Percentiles rank a stretch among this genome's conserved stretches.
These are phyloP conservation scores for Thalassarche chlororhynchos DNA, from an alignment of 2,113 vertebrate genomes.

Conservation along the genomic window DNA sequence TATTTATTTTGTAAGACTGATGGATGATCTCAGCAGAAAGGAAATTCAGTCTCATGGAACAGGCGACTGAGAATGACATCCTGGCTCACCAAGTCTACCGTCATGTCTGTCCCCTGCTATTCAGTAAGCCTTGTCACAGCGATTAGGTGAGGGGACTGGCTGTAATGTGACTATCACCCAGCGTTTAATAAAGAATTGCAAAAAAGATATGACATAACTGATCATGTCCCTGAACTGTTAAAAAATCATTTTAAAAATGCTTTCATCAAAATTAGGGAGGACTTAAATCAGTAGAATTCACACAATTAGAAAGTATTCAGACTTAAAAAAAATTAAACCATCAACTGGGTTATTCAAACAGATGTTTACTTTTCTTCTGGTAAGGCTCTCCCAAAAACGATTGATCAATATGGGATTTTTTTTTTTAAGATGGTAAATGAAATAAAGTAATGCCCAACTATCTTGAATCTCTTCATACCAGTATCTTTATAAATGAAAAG, in stretches of 20 bases:
- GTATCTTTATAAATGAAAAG: not conserved
- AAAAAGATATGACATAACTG: not conserved
- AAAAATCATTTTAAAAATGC: not conserved
- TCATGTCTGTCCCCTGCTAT: not conserved
- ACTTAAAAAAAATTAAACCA: not conserved
- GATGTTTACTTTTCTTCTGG: not conserved
- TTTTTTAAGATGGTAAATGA: not conserved
- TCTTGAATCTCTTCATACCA: not conserved
- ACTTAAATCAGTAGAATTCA: not conserved
- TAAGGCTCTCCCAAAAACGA: not conserved
- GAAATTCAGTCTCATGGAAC: not conserved
- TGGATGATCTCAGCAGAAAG: not conserved
- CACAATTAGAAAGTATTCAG: not conserved
- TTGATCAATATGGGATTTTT: not conserved
- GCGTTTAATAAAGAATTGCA: not conserved
- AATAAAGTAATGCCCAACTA: not conserved
- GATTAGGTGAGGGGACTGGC: not conserved
- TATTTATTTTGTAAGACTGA: not conserved
- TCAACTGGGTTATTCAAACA: not conserved
- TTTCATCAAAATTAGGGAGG: not conserved
- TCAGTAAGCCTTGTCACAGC: not conserved
- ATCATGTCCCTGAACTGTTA: not conserved
- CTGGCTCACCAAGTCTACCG: not conserved
- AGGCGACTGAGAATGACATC: not conserved
- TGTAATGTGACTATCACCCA: not conserved